Percentiles rank a stretch among this genome's conserved stretches.
phyloP scores from a whole-genome alignment of 1,140 invertebrate genomes.

The Proales similis region DNA sequence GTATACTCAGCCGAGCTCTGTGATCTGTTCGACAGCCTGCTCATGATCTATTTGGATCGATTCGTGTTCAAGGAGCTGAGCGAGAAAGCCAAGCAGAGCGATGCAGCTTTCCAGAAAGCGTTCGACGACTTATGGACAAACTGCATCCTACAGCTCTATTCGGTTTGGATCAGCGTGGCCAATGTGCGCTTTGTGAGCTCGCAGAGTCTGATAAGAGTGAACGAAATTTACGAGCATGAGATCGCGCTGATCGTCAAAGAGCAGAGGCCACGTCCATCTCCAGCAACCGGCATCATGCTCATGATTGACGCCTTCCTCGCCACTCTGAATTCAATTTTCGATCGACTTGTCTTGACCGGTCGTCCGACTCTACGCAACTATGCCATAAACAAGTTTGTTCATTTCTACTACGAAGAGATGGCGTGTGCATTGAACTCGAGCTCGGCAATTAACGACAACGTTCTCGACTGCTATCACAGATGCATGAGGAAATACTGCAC shows the following conservation, averaged over 20 bases:
- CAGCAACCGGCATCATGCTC: slow-evolving; percentile 4
- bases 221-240: slow-evolving; percentile 18
- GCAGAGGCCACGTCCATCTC: no score
- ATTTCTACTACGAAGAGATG: slow-evolving; percentile 36
- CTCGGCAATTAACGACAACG: slow-evolving; percentile 19
- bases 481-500: slow-evolving; percentile 27
- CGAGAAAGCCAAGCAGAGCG: slow-evolving; percentile 3
- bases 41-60: slow-evolving; percentile 18
- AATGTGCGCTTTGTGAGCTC: slow-evolving; percentile 4
- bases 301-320: slow-evolving; percentile 30
- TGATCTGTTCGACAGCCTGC: slow-evolving; percentile 2
- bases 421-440: not conserved
- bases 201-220: slow-evolving; percentile 10
- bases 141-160: slow-evolving; percentile 3
- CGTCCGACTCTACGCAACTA: not conserved
- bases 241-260: slow-evolving; percentile 10
- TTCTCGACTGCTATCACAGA: slow-evolving; percentile 18
- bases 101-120: not conserved
- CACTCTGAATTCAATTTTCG: slow-evolving; percentile 4
- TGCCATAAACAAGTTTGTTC: slow-evolving; percentile 7
- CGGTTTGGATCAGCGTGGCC: slow-evolving; percentile 5
- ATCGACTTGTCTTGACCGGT: not conserved
- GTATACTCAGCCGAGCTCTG: slow-evolving; percentile 4
- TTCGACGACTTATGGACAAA: not conserved
- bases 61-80: not conserved